Evolutionary conservation across 53 echinoderm and acorn worm genomes (phyloP).

Genomic region (Paelopatides confundens): DNA sequence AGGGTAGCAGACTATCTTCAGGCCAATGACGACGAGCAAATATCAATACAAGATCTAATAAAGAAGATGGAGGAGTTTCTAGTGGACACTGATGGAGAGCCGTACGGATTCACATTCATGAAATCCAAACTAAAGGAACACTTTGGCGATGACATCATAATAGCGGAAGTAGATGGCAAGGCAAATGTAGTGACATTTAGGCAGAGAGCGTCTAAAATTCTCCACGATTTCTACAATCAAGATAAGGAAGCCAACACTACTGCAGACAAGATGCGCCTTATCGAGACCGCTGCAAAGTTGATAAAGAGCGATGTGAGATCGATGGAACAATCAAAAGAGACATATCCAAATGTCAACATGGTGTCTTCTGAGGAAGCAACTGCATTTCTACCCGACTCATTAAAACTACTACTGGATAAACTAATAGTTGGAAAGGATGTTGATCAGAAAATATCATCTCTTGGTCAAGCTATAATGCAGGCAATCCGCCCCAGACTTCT

Average conservation of each 20-base stretch:
- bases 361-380: neutral
- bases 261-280: neutral
- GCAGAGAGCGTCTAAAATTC: neutral
- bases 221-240: neutral
- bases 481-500: too few relatives aligned
- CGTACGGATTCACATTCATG: neutral
- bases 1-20: neutral
- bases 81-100: neutral
- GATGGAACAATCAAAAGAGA: neutral
- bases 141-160: neutral
- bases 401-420: too few relatives aligned
- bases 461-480: too few relatives aligned
- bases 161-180: neutral
- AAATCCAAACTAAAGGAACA: neutral
- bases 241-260: neutral
- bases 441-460: too few relatives aligned
- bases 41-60: neutral
- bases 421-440: too few relatives aligned
- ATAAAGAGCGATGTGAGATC: conserved; percentile 24
- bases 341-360: neutral
- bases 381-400: neutral
- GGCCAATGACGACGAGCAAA: neutral
- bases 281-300: conserved; percentile 14
- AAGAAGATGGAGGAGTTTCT: neutral
- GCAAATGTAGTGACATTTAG: neutral